Evolutionary conservation across 2,888 invertebrate genomes (phyloP), one percentile per base, ranked within the genome.

Genomic region (Cheilosia grossa): DNA sequence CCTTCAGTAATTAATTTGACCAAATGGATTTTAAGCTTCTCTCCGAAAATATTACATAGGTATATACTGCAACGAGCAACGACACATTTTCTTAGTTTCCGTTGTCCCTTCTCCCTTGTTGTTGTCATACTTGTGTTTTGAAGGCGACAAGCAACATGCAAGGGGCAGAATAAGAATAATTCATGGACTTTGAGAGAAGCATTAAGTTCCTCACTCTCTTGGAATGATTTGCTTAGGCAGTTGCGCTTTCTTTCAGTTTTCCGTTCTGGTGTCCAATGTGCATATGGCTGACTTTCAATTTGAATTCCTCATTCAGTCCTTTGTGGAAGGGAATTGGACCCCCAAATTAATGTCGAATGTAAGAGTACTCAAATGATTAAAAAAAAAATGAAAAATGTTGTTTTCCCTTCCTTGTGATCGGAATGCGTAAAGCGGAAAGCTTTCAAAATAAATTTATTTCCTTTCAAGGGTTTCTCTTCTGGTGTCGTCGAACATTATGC

Each of bases 1-100:
- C 37, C 56, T 40, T 61, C 47, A 49, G 72, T 79, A 83, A 82
- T 79, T 82, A 82, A 82, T 82, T 79, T 73, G 69, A 82, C 78
- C 82, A 82, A 82, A 82, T 69, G 82, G 63, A 67, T 67, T 73
- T 17, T 51, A n/a, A 54, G 59, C 77, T 53, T 67, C 42, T 44
- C 10, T 19, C 10, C 10, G 27, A 27, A 7, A 13, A 66, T 77
- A 21, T 21, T 2, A 21, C 2, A 21, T 21, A 1, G 1, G 2
- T 1, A 3, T 24, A 72, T 64, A 58, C 82, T 72, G 77, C 82
- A 82, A 42, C 58, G 70, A 56, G 9, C 30, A 30, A 30, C 30
- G 30, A 56, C 27, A 59, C 33, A 64, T 47, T 56, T 61, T 69
- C 33, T 1, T 30, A 44, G 3, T 27, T 19, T 19, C 27, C 44